Base-by-base conservation (phyloP, 2,888 invertebrate genomes). In the Drosophila birchii region DNA sequence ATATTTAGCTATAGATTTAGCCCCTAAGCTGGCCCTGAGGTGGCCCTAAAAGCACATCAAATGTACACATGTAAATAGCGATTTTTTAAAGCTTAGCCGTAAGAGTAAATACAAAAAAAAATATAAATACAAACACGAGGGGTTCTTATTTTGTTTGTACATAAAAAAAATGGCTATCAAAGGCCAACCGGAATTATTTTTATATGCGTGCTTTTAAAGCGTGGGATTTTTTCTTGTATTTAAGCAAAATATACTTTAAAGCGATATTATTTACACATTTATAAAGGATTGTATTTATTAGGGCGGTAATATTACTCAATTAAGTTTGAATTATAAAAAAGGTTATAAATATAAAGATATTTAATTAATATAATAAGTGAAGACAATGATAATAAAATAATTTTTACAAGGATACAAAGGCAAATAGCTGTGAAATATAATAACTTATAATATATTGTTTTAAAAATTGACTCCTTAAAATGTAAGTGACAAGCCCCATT, bases 21-120 rank as follows among this genome's bases (percentile, higher is more conserved):
- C 49, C 44, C 45, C 43, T 75, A 67, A 73, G 51, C 51, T 57
- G 63, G 80, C 80, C 80, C 69, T 34, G 29, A 68, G 59, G 68
- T 44, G 86, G 81, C 79, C 72, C 43, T 77, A 84, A 84, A 84
- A 67, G 77, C 88, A 75, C 88, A 77, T 73, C 53, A 72, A 75
- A 67, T 83, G 71, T 81, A 70, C 77, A 79, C 79, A 71, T 87
- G 78, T 81, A 81, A 81, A 81, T 82, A 79, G 55, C 34, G 54
- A 54, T 61, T 72, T 71, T 72, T 77, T 73, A 73, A 76, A 73
- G 83, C 74, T 53, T 51, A 70, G 74, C 57, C 59, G 54, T 79
- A 70, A 83, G 76, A 55, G 39, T 63, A 64, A 59, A 76, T 53
- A 68, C 34, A 57, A 12, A 43, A 57, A 43, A 57, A 62, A 61